These are phyloP conservation scores for Trissoscelio sp. DNA, from an alignment of 2,888 invertebrate genomes.

Conservation along the genomic window DNA sequence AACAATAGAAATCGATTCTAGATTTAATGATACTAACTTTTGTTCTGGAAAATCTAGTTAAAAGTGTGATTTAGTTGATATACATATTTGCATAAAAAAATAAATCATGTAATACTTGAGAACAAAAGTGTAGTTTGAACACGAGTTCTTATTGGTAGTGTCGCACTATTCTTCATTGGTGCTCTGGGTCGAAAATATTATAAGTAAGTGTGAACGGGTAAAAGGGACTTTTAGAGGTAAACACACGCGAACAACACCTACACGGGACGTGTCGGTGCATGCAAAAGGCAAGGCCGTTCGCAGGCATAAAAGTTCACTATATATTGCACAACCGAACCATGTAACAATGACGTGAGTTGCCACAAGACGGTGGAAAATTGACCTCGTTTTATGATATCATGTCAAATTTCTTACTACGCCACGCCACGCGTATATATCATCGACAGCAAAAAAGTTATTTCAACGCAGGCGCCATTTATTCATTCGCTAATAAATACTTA, in stretches of 20 bases:
- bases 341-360: slow-evolving; percentile 76
- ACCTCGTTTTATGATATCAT: slow-evolving; percentile 60
- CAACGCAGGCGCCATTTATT: background rate
- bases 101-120: no score
- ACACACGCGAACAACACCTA: slow-evolving; percentile 80
- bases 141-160: no score
- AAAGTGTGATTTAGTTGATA: no score
- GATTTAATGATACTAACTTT: no score
- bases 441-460: background rate
- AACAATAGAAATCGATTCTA: no score
- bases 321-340: slow-evolving; percentile 78
- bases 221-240: slow-evolving; percentile 81
- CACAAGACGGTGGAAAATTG: slow-evolving; percentile 69
- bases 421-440: background rate
- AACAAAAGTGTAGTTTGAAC: no score
- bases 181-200: no score
- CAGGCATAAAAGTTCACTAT: slow-evolving; percentile 77
- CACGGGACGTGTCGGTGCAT: slow-evolving; percentile 71
- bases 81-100: no score
- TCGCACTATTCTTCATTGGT: no score
- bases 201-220: slow-evolving; percentile 79
- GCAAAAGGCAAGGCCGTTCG: slow-evolving; percentile 79
- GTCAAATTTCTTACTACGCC: slow-evolving; percentile 49
- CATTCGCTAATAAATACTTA: background rate
- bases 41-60: no score